These are phyloP conservation scores for Mustela lutreola DNA, from an alignment of 2,113 vertebrate species.

Conservation along the genomic window DNA sequence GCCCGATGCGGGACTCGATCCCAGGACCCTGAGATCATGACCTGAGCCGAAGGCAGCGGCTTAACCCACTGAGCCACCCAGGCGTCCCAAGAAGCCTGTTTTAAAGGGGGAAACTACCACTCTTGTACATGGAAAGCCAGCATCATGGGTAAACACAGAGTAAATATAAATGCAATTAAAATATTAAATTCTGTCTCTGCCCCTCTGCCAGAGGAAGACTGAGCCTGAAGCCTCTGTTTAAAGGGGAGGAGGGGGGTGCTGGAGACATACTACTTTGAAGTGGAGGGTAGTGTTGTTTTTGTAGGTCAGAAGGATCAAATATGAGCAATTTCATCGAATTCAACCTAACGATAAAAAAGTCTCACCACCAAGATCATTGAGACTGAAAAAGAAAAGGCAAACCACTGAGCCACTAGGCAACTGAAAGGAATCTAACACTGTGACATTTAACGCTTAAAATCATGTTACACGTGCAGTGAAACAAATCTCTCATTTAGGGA, in stretches of 20 bases:
- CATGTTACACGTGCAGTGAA: background rate
- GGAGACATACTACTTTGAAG: background rate
- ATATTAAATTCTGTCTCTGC: background rate
- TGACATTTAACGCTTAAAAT: background rate
- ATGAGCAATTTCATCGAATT: constrained; percentile 3
- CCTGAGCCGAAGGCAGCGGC: too few relatives aligned
- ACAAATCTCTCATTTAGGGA: background rate
- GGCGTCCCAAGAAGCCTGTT: too few relatives aligned
- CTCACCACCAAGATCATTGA: background rate
- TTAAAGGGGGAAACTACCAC: background rate
- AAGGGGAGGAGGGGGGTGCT: background rate
- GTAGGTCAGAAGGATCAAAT: constrained; percentile 38
- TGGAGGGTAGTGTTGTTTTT: background rate
- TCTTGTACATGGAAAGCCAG: background rate
- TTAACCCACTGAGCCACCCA: too few relatives aligned
- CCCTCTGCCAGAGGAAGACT: background rate
- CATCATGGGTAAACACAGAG: background rate
- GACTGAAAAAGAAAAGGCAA: too few relatives aligned
- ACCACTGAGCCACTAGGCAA: too few relatives aligned
- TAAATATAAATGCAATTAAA: background rate
- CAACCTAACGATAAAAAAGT: constrained; percentile 41
- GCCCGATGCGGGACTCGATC: fast-evolving
- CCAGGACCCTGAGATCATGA: too few relatives aligned
- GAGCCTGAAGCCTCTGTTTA: background rate
- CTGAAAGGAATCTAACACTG: background rate